Conservation (phyloP, 1,140 invertebrate genomes). For the Drosophila jambulina region DNA sequence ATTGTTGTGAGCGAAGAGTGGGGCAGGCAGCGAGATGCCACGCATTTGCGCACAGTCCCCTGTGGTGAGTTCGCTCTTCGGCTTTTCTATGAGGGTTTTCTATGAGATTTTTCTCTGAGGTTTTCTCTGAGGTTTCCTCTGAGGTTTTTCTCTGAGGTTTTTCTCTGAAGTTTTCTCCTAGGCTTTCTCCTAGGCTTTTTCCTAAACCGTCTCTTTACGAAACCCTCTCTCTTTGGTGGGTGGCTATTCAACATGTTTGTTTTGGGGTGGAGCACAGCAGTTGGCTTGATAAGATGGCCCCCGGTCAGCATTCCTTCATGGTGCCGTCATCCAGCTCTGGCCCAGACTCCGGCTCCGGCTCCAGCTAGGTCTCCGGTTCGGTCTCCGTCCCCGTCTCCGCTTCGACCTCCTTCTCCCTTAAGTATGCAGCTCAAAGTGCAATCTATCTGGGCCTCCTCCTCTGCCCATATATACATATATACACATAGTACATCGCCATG, state of each 20-base stretch:
- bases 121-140: not conserved
- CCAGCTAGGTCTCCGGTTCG: conserved; percentile 35
- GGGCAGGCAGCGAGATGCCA: conserved; percentile 16
- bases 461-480: conserved; percentile 17
- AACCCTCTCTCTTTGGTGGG: not conserved
- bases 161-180: not conserved
- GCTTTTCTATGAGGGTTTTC: conserved; percentile 17
- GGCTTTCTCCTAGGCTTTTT: not conserved
- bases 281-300: conserved; percentile 59
- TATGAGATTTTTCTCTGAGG: conserved; percentile 5
- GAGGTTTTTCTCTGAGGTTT: not conserved
- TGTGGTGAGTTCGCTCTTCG: conserved; percentile 60
- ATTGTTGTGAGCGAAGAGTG: conserved; percentile 61
- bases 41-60: conserved; percentile 58
- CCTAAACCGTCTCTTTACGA: not conserved
- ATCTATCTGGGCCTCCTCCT: conserved; percentile 25
- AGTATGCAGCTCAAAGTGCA: conserved; percentile 64
- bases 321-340: conserved; percentile 51
- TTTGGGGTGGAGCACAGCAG: conserved; percentile 36
- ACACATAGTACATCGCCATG: conserved; percentile 19
- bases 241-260: conserved; percentile 72
- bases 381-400: not conserved
- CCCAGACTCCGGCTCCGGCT: conserved; percentile 10
- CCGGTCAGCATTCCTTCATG: conserved; percentile 65
- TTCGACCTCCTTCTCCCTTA: conserved; percentile 14